Evolutionary conservation across 1,140 invertebrate genomes (phyloP).

Genomic region (Lordiphosa mommai): DNA sequence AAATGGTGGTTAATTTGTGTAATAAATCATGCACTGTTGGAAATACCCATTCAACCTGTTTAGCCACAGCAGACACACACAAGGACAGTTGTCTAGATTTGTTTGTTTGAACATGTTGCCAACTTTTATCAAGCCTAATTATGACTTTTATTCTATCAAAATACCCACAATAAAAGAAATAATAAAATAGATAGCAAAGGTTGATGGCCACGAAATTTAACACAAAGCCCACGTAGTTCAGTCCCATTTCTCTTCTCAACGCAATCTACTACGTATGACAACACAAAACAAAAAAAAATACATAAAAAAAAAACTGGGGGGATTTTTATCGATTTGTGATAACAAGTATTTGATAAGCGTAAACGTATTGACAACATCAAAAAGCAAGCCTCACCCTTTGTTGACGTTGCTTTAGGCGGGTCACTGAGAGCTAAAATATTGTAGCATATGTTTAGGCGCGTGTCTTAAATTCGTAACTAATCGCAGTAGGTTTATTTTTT

Average conservation of each 20-base stretch:
- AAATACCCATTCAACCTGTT: no score
- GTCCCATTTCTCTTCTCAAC: constrained; percentile 8
- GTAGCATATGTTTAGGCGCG: constrained; percentile 53
- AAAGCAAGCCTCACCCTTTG: constrained; percentile 40
- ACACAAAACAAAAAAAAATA: constrained; percentile 18
- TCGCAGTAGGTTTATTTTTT: constrained; percentile 29
- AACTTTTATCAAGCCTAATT: not conserved
- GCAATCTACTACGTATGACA: constrained; percentile 50
- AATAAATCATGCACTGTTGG: no score
- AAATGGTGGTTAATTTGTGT: no score
- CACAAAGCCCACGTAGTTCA: not conserved
- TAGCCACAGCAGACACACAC: no score
- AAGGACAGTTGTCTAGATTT: no score
- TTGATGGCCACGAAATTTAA: constrained; percentile 10
- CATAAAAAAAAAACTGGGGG: no score
- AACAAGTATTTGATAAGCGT: constrained; percentile 77
- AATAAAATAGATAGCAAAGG: constrained; percentile 26
- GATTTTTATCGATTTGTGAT: constrained; percentile 70
- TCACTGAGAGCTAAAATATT: constrained; percentile 3
- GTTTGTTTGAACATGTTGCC: no score
- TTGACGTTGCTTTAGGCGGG: constrained; percentile 38
- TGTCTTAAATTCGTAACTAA: constrained; percentile 62
- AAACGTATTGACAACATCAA: constrained; percentile 69
- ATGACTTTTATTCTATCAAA: constrained; percentile 18
- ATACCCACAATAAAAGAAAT: constrained; percentile 19